Evolutionary conservation across 2,888 invertebrate species (phyloP).

Genomic region (Chelonus formosanus): DNA sequence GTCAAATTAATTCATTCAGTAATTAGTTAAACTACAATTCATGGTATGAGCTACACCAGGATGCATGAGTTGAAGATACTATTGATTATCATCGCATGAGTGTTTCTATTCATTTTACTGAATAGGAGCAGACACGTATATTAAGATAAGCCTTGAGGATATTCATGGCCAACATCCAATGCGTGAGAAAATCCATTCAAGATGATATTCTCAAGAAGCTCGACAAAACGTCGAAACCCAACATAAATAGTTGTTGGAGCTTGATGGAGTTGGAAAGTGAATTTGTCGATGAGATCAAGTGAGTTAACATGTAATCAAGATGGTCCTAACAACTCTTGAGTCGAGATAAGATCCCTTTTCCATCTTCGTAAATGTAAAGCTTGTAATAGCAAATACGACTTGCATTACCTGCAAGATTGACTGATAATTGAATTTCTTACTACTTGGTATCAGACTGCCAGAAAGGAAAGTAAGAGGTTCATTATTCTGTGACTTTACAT

Average conservation of each 20-base stretch:
- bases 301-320: slow-evolving; percentile 7
- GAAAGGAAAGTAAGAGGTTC: too few species aligned
- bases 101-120: slow-evolving; percentile 15
- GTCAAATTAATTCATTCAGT: too few species aligned
- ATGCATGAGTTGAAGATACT: slow-evolving; percentile 8
- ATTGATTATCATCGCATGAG: slow-evolving; percentile 14
- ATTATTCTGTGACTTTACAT: too few species aligned
- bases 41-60: too few species aligned
- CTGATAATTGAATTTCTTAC: slow-evolving; percentile 10
- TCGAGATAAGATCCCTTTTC: too few species aligned
- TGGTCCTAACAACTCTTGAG: neutral
- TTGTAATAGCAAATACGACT: neutral
- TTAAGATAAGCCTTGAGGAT: slow-evolving; percentile 19
- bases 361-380: slow-evolving; percentile 3
- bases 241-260: too few species aligned
- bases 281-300: neutral
- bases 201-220: too few species aligned
- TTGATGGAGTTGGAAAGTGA: neutral
- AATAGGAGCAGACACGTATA: slow-evolving; percentile 16
- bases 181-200: too few species aligned
- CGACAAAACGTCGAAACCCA: too few species aligned
- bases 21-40: too few species aligned
- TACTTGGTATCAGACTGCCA: too few species aligned
- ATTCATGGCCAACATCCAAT: slow-evolving; percentile 11
- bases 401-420: neutral